Base-by-base conservation (phyloP, 2,888 invertebrate species). In the Callyntrura sp. region DNA sequence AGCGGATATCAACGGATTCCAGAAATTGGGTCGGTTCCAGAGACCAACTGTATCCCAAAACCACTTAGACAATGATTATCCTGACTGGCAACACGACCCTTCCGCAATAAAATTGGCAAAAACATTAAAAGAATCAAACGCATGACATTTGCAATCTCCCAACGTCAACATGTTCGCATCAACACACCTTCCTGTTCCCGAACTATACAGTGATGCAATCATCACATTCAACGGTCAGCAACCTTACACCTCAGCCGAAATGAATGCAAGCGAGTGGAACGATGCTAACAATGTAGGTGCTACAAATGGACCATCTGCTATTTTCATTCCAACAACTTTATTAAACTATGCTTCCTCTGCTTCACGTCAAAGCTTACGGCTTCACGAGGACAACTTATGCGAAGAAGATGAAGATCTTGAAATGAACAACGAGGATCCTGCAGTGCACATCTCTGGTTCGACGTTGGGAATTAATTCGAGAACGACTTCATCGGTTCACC, bases 51-150 rank as follows among this genome's bases (percentile, higher is more conserved):
- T 90, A 45, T 93, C 92, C 35, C 93, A 93, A 57, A 91, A 88
- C 88, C 92, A 93, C 55, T 91, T 93, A 88, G 92, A 92, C 81
- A 93, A 92, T 68, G 93, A 93, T 73, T 93, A 91, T 84, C 92
- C 91, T n/a, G 92, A 92, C 82, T 92, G 92, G 93, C 92, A 93
- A 84, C 91, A 92, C 68, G 93, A 93, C 78, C 89, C 89, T 14
- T 85, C 91, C 12, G 93, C 91, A 70, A 90, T 92, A 85, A 93
- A 93, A 89, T 91, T 93, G 48, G 92, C 93, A 12, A 92, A 93
- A 91, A 88, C 92, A n/a, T 90, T 93, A 45, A 93, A 93, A 83
- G 93, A 93, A 82, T 93, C 93, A 86, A 93, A 93, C 87, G 93
- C 93, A 92, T 93, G 93, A 93, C 93, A 90, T 85, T 86, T 82